Evolutionary conservation across 2,113 vertebrate genomes (phyloP).

Genomic region (Beaufortia kweichowensis): DNA sequence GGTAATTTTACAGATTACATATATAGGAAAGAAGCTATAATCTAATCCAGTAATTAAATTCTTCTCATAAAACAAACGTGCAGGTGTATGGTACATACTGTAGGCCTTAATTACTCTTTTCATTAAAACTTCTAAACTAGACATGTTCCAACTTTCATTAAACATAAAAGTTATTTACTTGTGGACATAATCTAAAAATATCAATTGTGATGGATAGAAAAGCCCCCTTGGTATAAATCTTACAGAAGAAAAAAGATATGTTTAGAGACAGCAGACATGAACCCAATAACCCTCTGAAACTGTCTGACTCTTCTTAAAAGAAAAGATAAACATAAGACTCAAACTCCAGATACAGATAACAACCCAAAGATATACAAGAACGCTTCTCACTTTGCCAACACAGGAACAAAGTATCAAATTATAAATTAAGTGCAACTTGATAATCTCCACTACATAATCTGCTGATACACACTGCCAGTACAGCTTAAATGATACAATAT

Average conservation of each 20-base stretch:
- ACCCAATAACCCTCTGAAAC: too few species aligned
- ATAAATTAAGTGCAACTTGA: neutral
- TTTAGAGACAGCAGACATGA: too few species aligned
- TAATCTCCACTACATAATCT: neutral
- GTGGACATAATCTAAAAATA: neutral
- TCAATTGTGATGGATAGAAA: too few species aligned
- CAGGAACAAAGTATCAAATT: neutral
- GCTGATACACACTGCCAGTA: neutral
- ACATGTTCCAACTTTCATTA: neutral
- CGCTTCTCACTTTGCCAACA: neutral
- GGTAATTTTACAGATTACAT: slow-evolving; percentile 67
- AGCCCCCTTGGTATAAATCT: too few species aligned
- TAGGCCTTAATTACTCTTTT: neutral
- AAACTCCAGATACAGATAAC: neutral
- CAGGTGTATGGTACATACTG: too few species aligned
- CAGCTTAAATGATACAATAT: too few species aligned
- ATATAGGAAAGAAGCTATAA: slow-evolving; percentile 51
- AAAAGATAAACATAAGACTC: too few species aligned
- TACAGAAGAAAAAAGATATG: too few species aligned
- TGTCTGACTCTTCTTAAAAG: too few species aligned
- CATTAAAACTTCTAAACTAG: neutral
- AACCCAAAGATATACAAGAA: too few species aligned
- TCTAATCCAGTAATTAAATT: slow-evolving; percentile 75
- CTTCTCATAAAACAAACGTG: slow-evolving; percentile 15
- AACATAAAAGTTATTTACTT: neutral